phyloP scores from a whole-genome alignment of 2,113 vertebrate genomes.

The Gracilinanus agilis region DNA sequence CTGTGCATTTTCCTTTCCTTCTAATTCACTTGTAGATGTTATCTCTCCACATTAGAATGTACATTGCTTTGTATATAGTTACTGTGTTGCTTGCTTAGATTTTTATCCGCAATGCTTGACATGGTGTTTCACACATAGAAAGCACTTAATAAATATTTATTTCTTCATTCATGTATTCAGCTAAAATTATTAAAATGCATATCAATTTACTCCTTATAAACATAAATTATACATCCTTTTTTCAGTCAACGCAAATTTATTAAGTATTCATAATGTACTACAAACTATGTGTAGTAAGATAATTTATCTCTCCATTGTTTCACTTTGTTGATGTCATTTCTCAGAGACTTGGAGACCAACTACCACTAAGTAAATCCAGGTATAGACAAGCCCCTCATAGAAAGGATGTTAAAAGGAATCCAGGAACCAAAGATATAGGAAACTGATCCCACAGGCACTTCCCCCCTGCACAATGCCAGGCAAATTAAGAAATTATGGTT shows the following conservation, averaged over 20 bases:
- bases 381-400: no score
- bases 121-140: no score
- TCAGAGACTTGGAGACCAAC: no score
- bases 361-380: no score
- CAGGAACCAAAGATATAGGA: no score
- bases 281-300: no score
- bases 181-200: not conserved
- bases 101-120: not conserved
- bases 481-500: no score
- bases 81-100: not conserved
- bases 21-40: not conserved
- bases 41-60: not conserved
- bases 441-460: no score
- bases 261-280: not conserved
- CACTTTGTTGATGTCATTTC: no score
- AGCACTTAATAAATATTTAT: not conserved
- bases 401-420: no score
- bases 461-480: no score
- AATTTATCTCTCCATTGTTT: no score
- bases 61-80: not conserved
- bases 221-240: not conserved
- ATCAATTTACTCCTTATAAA: not conserved
- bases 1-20: not conserved
- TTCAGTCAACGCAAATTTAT: not conserved
- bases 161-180: not conserved